Evolutionary conservation across 2,113 vertebrate genomes (phyloP), one percentile per base, ranked within the genome.

Genomic region (Sander lucioperca): DNA sequence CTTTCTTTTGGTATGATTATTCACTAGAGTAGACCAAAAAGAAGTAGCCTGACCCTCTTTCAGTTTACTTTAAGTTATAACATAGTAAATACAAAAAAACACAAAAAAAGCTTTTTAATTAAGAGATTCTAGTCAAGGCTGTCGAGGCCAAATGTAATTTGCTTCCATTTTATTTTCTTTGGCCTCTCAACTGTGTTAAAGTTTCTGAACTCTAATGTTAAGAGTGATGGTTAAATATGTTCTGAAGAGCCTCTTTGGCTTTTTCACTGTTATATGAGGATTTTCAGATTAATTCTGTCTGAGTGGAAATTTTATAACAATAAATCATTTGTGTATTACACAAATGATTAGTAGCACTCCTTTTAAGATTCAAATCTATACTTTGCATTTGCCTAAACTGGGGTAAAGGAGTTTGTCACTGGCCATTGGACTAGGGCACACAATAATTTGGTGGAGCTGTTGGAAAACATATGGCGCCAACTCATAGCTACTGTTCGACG

Each of bases 1-100:
- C 23, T 39, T 56, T 18, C 16, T 21, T 58, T 11, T 19, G 15
- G 10, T 45, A 11, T 68, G 71, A 43, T 36, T 66, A 25, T 75
- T 33, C 51, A 71, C 25, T 74, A 57, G 48, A 30, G 15, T 78
- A 39, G 15, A 74, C 36, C 21, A 25, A 57, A 78, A 9, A 21
- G 4, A 61, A 47, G 23, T 45, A 68, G 12, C 71, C 27, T 67
- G 25, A 18, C 7, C 18, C 8, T 82, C 30, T 21, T 54, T 56
- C 15, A 9, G 19, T 54, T 75, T 74, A 16, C 63, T 59, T 56
- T 59, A 23, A 25, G 4, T 33, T 45, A 58, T 30, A 47, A 59
- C 54, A 73, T 25, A 25, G 19, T 64, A 19, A 53, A 39, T 39
- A 63, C 3, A 27, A 27, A 27, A 27, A 27, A 27, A 27, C 21